phyloP scores from a whole-genome alignment of 2,888 invertebrate species.

The Globia sparganii region DNA sequence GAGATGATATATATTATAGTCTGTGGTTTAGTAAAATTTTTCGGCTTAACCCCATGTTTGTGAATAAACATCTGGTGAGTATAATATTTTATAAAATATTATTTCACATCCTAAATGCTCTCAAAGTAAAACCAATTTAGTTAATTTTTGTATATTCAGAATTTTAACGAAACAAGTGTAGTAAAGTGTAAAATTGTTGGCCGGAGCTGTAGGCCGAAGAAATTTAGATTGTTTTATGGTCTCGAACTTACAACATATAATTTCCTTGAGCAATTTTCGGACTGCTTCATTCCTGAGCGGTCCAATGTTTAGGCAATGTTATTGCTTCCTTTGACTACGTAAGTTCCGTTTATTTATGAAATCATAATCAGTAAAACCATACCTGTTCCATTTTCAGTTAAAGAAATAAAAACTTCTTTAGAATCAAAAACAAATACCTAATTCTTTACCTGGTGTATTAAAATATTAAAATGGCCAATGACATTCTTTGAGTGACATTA shows the following conservation, averaged over 20 bases:
- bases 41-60: not conserved
- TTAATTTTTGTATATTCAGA: conserved; percentile 42
- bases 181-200: conserved; percentile 61
- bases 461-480: conserved; percentile 4
- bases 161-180: conserved; percentile 55
- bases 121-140: conserved; percentile 48
- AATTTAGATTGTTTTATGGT: conserved; percentile 72
- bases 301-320: conserved; percentile 62
- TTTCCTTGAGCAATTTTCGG: conserved; percentile 66
- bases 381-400: not conserved
- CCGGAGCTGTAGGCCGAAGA: conserved; percentile 60
- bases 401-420: conserved; percentile 31
- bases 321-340: conserved; percentile 57
- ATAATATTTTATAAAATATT: conserved; percentile 9
- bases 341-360: not conserved
- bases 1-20: not conserved
- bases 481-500: conserved; percentile 18
- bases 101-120: conserved; percentile 30
- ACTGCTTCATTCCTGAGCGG: conserved; percentile 62
- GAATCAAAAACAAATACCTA: not conserved
- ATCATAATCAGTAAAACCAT: not conserved
- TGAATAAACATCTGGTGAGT: not conserved
- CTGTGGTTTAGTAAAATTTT: not conserved
- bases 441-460: not conserved
- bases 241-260: conserved; percentile 68